Evolutionary conservation across 92 coral and sea anemone species (phyloP).

Genomic region (Palythoa grandiflora): DNA sequence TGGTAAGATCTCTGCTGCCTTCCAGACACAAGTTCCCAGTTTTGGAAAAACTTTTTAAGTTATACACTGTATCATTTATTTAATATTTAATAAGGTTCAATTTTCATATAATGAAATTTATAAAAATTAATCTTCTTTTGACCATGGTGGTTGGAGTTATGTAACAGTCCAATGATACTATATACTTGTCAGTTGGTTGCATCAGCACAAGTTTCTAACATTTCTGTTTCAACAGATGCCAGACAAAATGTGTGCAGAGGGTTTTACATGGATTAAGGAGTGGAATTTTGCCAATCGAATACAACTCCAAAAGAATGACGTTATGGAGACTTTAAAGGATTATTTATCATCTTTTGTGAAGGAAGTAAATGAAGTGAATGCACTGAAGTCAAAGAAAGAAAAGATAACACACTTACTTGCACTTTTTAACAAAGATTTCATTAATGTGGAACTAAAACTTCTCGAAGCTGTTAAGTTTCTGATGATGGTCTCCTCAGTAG

Average conservation of each 20-base stretch:
- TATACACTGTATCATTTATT: no score
- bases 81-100: no score
- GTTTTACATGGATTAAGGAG: slow-evolving; percentile 53
- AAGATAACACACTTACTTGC: slow-evolving; percentile 73
- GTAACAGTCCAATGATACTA: no score
- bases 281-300: slow-evolving; percentile 91
- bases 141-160: no score
- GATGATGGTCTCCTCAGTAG: slow-evolving; percentile 78
- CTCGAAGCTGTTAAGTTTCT: slow-evolving; percentile 90
- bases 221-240: slow-evolving; percentile 64
- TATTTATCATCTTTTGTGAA: slow-evolving; percentile 61
- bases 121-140: no score
- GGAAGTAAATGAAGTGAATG: slow-evolving; percentile 57
- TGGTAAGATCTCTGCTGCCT: no score
- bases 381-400: slow-evolving; percentile 60
- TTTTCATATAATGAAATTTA: no score
- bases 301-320: slow-evolving; percentile 60
- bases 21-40: no score
- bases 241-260: slow-evolving; percentile 44
- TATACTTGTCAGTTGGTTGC: not conserved
- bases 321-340: slow-evolving; percentile 62
- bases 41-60: no score
- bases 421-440: slow-evolving; percentile 68
- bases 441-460: slow-evolving; percentile 70
- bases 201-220: not conserved